Evolutionary conservation across 1,140 invertebrate genomes (phyloP).

Genomic region (Steinernema feltiae): DNA sequence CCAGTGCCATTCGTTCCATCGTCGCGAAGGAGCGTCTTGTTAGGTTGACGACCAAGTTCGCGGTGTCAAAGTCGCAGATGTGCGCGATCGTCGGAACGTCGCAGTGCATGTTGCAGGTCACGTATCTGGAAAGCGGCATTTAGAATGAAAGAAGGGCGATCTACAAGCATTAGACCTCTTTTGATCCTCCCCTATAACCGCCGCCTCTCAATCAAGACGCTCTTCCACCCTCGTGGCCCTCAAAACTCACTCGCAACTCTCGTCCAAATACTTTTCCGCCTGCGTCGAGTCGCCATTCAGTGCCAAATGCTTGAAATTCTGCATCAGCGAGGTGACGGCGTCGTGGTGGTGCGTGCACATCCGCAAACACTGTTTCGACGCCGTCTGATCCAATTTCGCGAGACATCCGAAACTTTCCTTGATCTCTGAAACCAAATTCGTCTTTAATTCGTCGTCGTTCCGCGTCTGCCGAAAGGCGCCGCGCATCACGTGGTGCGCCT

Average conservation of each 20-base stretch:
- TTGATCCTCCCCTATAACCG: no score
- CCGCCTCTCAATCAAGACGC: not conserved
- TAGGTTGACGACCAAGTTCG: slow-evolving; percentile 53
- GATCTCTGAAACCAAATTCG: slow-evolving; percentile 44
- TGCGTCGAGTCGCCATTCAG: slow-evolving; percentile 54
- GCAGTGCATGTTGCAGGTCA: slow-evolving; percentile 54
- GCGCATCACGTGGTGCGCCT: not conserved
- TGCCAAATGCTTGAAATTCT: slow-evolving; percentile 55
- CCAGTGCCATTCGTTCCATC: slow-evolving; percentile 53
- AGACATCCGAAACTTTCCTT: slow-evolving; percentile 52
- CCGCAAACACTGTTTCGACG: not conserved
- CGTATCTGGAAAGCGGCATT: slow-evolving; percentile 38
- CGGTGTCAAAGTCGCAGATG: slow-evolving; percentile 50
- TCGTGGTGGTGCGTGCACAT: slow-evolving; percentile 44
- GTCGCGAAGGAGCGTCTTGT: slow-evolving; percentile 47
- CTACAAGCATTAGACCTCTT: not conserved
- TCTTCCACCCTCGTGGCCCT: not conserved
- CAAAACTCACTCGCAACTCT: slow-evolving; percentile 51
- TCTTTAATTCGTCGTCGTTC: slow-evolving; percentile 22
- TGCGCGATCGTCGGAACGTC: slow-evolving; percentile 54
- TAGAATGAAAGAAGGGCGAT: not conserved
- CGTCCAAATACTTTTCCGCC: slow-evolving; percentile 51
- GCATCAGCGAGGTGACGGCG: slow-evolving; percentile 50
- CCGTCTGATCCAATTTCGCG: slow-evolving; percentile 35
- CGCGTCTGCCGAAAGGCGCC: not conserved